Evolutionary conservation across 1,140 invertebrate genomes (phyloP).

Genomic region (Dendrolimus punctatus): DNA sequence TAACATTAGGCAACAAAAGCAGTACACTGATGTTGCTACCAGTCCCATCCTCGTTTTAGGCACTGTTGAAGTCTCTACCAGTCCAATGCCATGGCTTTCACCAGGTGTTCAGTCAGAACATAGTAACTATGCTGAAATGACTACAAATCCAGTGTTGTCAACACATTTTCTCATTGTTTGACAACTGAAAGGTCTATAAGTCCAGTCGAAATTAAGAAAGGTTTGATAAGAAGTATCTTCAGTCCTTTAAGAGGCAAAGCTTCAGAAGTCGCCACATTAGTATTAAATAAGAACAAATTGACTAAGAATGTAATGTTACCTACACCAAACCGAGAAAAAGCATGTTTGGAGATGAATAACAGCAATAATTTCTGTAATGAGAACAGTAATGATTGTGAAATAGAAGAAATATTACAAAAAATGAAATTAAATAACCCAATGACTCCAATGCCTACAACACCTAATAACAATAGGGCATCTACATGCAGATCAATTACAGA

Average conservation of each 20-base stretch:
- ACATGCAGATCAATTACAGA: not conserved
- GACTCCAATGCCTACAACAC: constrained; percentile 45
- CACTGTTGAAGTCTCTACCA: constrained; percentile 7
- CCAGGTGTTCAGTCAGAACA: not conserved
- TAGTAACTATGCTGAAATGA: not conserved
- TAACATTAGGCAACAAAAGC: constrained; percentile 13
- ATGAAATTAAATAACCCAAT: constrained; percentile 40
- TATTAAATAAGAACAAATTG: constrained; percentile 1
- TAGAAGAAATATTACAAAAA: constrained; percentile 43
- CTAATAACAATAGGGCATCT: constrained; percentile 7
- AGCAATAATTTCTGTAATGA: constrained; percentile 28
- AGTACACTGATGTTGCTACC: constrained; percentile 24
- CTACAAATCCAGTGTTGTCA: not conserved
- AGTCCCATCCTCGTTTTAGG: constrained; percentile 24
- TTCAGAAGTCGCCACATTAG: constrained; percentile 1
- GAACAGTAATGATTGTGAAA: constrained; percentile 35
- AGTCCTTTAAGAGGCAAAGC: constrained; percentile 3
- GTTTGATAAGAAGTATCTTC: too few relatives aligned
- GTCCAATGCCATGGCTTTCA: constrained; percentile 2
- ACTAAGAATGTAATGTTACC: too few relatives aligned
- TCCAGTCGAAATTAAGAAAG: constrained; percentile 1
- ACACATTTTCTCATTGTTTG: too few relatives aligned
- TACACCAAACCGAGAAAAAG: constrained; percentile 17
- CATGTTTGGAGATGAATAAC: constrained; percentile 34
- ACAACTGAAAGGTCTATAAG: constrained; percentile 2